Evolutionary conservation across 1,140 invertebrate species (phyloP), one percentile per base, ranked within the genome.

Genomic region (Argopecten irradians): DNA sequence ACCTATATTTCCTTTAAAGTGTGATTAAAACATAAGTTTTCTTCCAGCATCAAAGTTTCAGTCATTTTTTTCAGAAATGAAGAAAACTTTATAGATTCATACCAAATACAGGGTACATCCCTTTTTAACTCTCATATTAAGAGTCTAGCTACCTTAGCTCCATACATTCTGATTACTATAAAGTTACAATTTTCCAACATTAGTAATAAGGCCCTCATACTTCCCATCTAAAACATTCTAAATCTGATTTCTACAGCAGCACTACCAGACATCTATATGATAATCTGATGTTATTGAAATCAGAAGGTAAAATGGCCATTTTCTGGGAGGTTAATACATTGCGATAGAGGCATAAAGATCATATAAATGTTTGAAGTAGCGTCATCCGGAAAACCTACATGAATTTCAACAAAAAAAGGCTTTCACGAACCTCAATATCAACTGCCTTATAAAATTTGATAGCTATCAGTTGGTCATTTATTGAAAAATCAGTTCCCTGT

Each of bases 381-480:
- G n/a, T 71, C 55, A 71, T 71, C 22, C 16, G 55, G 55, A 71
- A 71, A 71, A 71, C 28, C 55, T 71, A 71, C 55, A n/a, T 71
- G 19, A 71, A 71, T 28, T 71, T 22, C 8, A 16, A 28, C 16
- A 71, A 11, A 22, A n/a, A 28, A n/a, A 8, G n/a, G n/a, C 55
- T 71, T 71, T 71, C 55, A 71, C 5, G 55, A 28, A 28, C n/a
- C 55, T 71, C 55, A 71, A 71, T 71, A 71, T 71, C 55, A 28
- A 71, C 55, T 5, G 8, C n/a, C 55, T 28, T 28, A 71, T 71
- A 28, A 71, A 16, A n/a, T 71, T 71, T 71, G 8, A 71, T 28
- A 71, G 55, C 55, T 28, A 71, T 28, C 55, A n/a, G n/a, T 71
- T 71, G 55, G n/a, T 71, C n/a, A 71, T 71, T 71, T 71, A 71